phyloP scores from a whole-genome alignment of 2,113 vertebrate genomes.

The rabbit (Oryctolagus cuniculus) region mOryCun1.1 NC_091434.1:131549001-131549500 shows the following conservation, averaged over 20 bases:
- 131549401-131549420: too few species aligned
- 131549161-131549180: background rate
- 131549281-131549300: too few species aligned
- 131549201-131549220: background rate
- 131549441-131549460: too few species aligned
- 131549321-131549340: too few species aligned
- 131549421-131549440: too few species aligned
- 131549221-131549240: too few species aligned
- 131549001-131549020: background rate
- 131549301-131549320: too few species aligned
- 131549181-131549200: constrained; percentile 1
- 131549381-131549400: too few species aligned
- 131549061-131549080: background rate
- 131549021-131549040: background rate
- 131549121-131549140: background rate
- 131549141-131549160: background rate
- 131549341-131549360: too few species aligned
- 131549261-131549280: too few species aligned
- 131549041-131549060: background rate
- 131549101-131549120: background rate
- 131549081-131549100: background rate
- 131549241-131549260: too few species aligned
- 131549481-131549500: background rate
- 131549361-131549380: too few species aligned
- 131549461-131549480: background rate